A percentile compares a stretch with the other conserved stretches of the same genome.
Evolutionary conservation across 2,888 invertebrate species (phyloP).

Genomic region (Napeogenes sylphis): DNA sequence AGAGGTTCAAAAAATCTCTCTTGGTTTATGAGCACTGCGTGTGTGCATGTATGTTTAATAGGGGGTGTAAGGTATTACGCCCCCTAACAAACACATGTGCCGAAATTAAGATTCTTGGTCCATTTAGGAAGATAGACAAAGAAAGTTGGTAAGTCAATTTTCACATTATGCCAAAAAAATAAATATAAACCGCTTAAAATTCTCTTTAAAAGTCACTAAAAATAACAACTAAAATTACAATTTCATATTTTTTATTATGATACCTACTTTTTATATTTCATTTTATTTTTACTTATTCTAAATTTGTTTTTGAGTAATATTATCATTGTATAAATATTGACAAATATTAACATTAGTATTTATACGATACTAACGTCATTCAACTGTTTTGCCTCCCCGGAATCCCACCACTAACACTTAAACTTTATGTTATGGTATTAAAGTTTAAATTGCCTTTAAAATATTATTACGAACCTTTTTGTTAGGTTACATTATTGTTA

Average conservation of each 20-base stretch:
- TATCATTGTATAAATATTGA: background rate
- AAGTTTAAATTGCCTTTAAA: background rate
- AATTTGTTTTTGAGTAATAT: too few species aligned
- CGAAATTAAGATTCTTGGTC: background rate
- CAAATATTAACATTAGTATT: background rate
- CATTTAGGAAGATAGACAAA: background rate
- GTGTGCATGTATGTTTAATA: too few species aligned
- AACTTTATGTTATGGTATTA: background rate
- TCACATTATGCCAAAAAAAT: background rate
- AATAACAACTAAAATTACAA: too few species aligned
- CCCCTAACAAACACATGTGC: too few species aligned
- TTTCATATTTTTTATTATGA: too few species aligned
- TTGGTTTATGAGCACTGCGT: too few species aligned
- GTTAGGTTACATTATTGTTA: too few species aligned
- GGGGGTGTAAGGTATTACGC: too few species aligned
- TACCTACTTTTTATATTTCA: too few species aligned
- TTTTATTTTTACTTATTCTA: too few species aligned
- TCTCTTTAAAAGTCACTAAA: background rate
- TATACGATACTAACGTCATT: conserved; percentile 1
- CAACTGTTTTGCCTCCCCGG: background rate
- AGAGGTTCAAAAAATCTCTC: too few species aligned
- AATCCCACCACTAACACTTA: too few species aligned
- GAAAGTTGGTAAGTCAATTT: background rate
- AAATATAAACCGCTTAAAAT: background rate
- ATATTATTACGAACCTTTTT: background rate